Evolutionary conservation across 2,888 invertebrate species (phyloP).

Genomic region (Parascotia fuliginaria): DNA sequence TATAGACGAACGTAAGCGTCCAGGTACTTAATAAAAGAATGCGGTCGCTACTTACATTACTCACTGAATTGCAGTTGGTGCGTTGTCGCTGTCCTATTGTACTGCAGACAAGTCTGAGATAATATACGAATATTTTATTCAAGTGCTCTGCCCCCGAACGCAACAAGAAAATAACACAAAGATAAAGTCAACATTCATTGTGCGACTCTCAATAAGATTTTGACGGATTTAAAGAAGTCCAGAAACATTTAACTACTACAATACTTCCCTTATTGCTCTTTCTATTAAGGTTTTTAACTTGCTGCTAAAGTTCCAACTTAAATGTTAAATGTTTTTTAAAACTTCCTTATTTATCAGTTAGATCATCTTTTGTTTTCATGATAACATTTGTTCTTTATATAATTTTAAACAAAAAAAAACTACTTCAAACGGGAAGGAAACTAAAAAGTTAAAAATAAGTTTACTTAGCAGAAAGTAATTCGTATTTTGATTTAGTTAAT

Average conservation of each 20-base stretch:
- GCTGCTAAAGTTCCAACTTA: constrained; percentile 20
- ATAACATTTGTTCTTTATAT: constrained; percentile 13
- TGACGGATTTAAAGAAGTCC: constrained; percentile 64
- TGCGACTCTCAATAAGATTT: constrained; percentile 76
- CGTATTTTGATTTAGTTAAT: no score
- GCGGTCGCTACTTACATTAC: constrained; percentile 64
- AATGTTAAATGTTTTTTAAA: constrained; percentile 16
- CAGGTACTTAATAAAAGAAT: constrained; percentile 65
- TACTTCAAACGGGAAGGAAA: no score
- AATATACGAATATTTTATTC: constrained; percentile 84
- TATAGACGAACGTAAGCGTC: constrained; percentile 24
- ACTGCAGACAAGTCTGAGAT: constrained; percentile 64
- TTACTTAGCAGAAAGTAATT: no score
- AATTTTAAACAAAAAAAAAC: no score
- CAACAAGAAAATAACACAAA: constrained; percentile 78
- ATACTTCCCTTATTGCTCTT: constrained; percentile 38
- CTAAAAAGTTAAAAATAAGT: no score
- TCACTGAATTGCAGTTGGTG: constrained; percentile 74
- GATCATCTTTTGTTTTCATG: constrained; percentile 15
- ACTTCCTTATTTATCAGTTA: constrained; percentile 11
- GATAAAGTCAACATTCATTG: constrained; percentile 79
- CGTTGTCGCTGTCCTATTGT: constrained; percentile 78
- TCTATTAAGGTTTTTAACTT: constrained; percentile 39
- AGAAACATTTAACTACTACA: constrained; percentile 54
- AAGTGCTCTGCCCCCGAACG: constrained; percentile 75